Evolutionary conservation across 2,797 vertebrate species (phyloP), one percentile per base, ranked within the genome.

Genomic region (Rhadinocentrus ornatus): DNA sequence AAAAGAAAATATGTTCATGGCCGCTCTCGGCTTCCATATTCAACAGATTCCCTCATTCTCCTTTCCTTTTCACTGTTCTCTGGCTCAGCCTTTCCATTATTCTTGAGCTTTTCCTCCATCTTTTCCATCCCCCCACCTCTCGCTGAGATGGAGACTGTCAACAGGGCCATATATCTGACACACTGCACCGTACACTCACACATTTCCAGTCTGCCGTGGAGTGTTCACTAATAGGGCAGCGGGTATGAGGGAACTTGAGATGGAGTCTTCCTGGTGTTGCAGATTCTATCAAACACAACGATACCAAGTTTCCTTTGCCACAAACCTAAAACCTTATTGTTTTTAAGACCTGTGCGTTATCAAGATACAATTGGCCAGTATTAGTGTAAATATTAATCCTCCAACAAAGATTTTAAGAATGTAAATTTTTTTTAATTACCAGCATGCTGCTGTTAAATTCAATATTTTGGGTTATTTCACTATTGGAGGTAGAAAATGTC

Each of bases 151-250:
- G 67, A 32, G 60, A 67, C 79, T 83, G 83, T 90, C 88, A 89
- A 67, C 64, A 46, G 73, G 72, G 66, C 83, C 69, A 84, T 89
- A 88, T 82, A 89, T 88, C 77, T 88, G 82, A 88, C 75, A 89
- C 80, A 58, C 59, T 64, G 81, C 74, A 77, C 77, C 69, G 18
- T 59, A 66, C 79, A 62, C 83, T 70, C 52, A 73, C 56, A 62
- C 31, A 73, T 18, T 71, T 24, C 20, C 71, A 60, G 32, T 73
- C 76, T 69, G 64, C 24, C 2, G 76, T 66, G 41, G 48, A 78
- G 73, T 62, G 72, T 59, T 85, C 74, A 39, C 79, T 91, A 88
- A 88, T 81, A 85, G 85, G 75, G 69, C 77, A 77, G 78, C 1
- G 53, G 62, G 27, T 71, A 72, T 70, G 75, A 74, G 61, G 65